Evolutionary conservation across 2,113 vertebrate species (phyloP), one percentile per base, ranked within the genome.

Genomic region (Lycocorax pyrrhopterus): DNA sequence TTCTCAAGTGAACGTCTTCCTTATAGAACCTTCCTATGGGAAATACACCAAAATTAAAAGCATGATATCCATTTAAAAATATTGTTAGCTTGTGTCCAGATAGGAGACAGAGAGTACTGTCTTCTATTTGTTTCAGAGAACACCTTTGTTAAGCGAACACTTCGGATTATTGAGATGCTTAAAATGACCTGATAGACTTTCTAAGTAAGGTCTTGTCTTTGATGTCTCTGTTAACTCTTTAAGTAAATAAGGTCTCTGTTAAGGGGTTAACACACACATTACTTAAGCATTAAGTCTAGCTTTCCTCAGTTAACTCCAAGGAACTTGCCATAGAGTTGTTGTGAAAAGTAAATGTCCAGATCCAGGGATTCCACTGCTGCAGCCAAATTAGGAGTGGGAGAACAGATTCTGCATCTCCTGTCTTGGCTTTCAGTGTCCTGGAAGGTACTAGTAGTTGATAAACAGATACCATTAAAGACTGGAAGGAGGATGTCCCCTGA

Each of bases 341-440:
- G 13, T 0, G 3, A 63, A 74, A 84, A 49, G 30, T 27, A 53
- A 22, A 49, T 22, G 8, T 47, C 32, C 35, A 17, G 21, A 84
- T 74, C 23, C 18, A 55, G 47, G 43, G 19, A 41, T 73, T 86
- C 22, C 26, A 5, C 12, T 73, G 20, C 30, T 69, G 13, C 0
- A 0, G 29, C 46, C 0, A 0, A n/a, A n/a, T 64, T 60, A 37
- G 41, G 76, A 51, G 39, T 12, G 3, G 63, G 16, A 44, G 33
- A 78, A 46, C 30, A 32, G 47, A 17, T 93, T 51, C 9, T 18
- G 4, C 13, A 55, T 75, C 43, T 81, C 20, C 23, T 52, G 23
- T 46, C 39, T 29, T 66, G 37, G 25, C 59, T 59, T 15, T 62
- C 26, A n/a, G 55, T 59, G 33, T 84, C 33, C 10, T 75, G 58